A percentile compares a stretch with the other conserved stretches of the same genome.
These are phyloP conservation scores for Gambusia yucatana DNA, from an alignment of 2,797 vertebrate genomes.

Conservation along the genomic window DNA sequence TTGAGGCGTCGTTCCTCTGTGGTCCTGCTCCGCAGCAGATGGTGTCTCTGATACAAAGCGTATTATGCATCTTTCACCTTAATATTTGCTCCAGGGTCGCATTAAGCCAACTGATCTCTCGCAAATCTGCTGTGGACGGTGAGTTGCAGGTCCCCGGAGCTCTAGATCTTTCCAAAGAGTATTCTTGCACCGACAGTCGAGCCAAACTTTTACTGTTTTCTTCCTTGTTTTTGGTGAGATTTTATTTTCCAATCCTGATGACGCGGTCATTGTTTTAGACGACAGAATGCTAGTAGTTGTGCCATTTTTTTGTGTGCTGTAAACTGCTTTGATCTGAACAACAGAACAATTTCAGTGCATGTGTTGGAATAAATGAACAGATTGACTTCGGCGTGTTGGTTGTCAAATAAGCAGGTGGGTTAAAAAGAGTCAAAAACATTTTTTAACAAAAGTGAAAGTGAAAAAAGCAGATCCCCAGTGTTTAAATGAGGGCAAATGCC, in stretches of 20 bases:
- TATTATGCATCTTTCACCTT: conserved; percentile 23
- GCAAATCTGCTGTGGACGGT: conserved; percentile 11
- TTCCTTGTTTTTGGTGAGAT: neutral
- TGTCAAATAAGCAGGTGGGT: neutral
- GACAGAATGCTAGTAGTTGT: neutral
- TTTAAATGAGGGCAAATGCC: conserved; percentile 41
- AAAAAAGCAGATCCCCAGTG: neutral
- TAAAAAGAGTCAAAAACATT: neutral
- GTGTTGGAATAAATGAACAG: neutral
- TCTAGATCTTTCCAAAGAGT: conserved; percentile 11
- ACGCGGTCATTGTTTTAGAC: neutral
- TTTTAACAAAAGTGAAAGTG: neutral
- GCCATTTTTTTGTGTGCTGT: neutral
- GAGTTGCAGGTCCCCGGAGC: conserved; percentile 17
- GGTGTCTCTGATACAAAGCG: conserved; percentile 44
- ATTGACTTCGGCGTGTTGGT: neutral
- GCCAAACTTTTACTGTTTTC: neutral
- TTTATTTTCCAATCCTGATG: neutral
- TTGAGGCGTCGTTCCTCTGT: conserved; percentile 53
- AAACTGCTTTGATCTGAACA: neutral
- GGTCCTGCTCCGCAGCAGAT: conserved; percentile 60
- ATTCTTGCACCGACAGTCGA: conserved; percentile 30
- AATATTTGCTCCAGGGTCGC: conserved; percentile 48
- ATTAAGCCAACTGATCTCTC: conserved; percentile 56
- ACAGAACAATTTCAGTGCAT: neutral